Evolutionary conservation across 2,888 invertebrate genomes (phyloP).

Genomic region (Xanthia togata): DNA sequence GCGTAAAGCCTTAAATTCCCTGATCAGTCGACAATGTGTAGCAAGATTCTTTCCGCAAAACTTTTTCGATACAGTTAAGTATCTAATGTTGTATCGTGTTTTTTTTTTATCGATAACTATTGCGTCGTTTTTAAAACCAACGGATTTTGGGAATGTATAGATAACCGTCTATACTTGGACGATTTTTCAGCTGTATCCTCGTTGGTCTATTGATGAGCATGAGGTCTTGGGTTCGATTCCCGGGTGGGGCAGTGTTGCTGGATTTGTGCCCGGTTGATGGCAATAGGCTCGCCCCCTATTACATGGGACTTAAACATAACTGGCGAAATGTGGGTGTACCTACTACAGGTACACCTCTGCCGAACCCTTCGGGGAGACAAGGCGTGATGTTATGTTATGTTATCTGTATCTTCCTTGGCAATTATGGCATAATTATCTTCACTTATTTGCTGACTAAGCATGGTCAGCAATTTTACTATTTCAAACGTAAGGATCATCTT

Average conservation of each 20-base stretch:
- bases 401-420: neutral
- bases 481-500: neutral
- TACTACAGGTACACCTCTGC: too few relatives aligned
- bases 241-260: too few relatives aligned
- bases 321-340: too few relatives aligned
- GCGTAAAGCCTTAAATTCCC: constrained; percentile 29
- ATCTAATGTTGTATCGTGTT: neutral
- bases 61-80: constrained; percentile 25
- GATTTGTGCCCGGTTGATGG: too few relatives aligned
- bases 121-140: neutral
- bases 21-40: constrained; percentile 31
- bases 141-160: neutral
- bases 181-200: too few relatives aligned
- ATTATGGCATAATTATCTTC: neutral
- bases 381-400: too few relatives aligned
- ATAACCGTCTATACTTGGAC: neutral
- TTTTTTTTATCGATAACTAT: neutral
- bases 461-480: neutral
- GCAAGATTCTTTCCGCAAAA: constrained; percentile 1
- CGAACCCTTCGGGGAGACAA: too few relatives aligned
- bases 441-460: neutral
- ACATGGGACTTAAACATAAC: too few relatives aligned
- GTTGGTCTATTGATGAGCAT: too few relatives aligned
- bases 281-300: too few relatives aligned
- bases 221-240: too few relatives aligned